Conservation (phyloP, 2,888 invertebrate species). For the Ganaspis brasiliensis region DNA sequence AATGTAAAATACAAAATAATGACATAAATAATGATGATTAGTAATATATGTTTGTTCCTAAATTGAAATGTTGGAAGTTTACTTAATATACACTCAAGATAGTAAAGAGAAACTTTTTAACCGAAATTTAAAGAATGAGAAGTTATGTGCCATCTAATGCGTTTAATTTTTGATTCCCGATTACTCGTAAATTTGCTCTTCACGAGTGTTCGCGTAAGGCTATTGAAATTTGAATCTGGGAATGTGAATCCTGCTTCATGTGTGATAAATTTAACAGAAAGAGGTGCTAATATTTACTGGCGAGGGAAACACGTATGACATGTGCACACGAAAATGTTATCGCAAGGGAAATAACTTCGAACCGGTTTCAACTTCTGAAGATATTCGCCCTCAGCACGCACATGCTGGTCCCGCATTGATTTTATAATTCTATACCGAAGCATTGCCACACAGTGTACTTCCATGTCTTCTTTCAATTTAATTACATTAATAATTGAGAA, state of each 20-base stretch:
- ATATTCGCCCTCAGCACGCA: slow-evolving; percentile 53
- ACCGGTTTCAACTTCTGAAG: slow-evolving; percentile 44
- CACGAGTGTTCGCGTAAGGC: not conserved
- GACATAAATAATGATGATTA: too few relatives aligned
- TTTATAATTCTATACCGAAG: slow-evolving; percentile 1
- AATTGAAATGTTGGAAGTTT: too few relatives aligned
- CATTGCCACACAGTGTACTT: not conserved
- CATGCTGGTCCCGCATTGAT: slow-evolving; percentile 45
- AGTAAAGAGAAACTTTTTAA: too few relatives aligned
- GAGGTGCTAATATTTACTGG: slow-evolving; percentile 17
- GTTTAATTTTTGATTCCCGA: not conserved
- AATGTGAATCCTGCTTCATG: slow-evolving; percentile 33
- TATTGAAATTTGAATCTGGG: slow-evolving; percentile 38
- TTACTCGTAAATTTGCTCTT: not conserved
- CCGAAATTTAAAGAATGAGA: too few relatives aligned
- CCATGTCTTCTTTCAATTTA: not conserved
- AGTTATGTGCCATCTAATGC: too few relatives aligned
- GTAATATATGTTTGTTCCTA: too few relatives aligned
- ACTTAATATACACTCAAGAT: too few relatives aligned
- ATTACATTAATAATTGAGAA: not conserved
- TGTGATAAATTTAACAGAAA: slow-evolving; percentile 22
- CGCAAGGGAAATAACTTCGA: slow-evolving; percentile 55
- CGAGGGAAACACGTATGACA: slow-evolving; percentile 23
- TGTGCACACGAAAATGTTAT: slow-evolving; percentile 55
- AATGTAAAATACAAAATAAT: too few relatives aligned